Conservation (phyloP, 1,140 invertebrate genomes). For the Drosophila lowei region DNA sequence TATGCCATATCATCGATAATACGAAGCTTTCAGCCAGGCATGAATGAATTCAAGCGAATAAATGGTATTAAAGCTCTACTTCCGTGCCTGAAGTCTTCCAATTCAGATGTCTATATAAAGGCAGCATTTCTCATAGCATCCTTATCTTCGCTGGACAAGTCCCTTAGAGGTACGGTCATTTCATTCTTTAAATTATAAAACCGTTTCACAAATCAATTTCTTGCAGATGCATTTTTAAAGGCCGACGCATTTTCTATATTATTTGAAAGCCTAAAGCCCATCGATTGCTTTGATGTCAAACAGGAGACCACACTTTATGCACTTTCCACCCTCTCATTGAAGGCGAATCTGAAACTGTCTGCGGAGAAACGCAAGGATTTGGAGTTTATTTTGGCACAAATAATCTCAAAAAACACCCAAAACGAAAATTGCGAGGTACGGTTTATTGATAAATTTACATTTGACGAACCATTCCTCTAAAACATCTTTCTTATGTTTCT, state of each 20-base stretch:
- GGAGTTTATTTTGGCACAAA: constrained; percentile 37
- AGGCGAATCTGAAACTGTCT: constrained; percentile 40
- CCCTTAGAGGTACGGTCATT: constrained; percentile 36
- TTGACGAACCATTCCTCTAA: background rate
- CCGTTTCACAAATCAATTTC: too few relatives aligned
- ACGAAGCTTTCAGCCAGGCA: constrained; percentile 53
- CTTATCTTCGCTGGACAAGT: constrained; percentile 33
- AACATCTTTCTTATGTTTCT: background rate
- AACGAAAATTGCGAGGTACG: constrained; percentile 52
- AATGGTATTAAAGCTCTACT: constrained; percentile 44
- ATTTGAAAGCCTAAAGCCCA: constrained; percentile 31
- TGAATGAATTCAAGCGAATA: constrained; percentile 44
- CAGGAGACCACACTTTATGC: constrained; percentile 56
- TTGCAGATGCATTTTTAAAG: constrained; percentile 53
- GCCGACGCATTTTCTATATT: constrained; percentile 34
- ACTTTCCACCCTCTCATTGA: constrained; percentile 42
- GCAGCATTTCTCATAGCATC: constrained; percentile 62
- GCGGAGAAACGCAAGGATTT: constrained; percentile 27
- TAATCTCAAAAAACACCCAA: constrained; percentile 45
- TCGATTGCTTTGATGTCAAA: constrained; percentile 54
- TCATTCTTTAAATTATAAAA: background rate
- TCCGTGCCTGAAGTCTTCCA: constrained; percentile 35
- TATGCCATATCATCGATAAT: constrained; percentile 63
- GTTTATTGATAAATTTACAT: background rate
- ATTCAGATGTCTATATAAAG: constrained; percentile 55